Conservation (phyloP, 2,113 vertebrate genomes). For the Coturnix japonica region DNA sequence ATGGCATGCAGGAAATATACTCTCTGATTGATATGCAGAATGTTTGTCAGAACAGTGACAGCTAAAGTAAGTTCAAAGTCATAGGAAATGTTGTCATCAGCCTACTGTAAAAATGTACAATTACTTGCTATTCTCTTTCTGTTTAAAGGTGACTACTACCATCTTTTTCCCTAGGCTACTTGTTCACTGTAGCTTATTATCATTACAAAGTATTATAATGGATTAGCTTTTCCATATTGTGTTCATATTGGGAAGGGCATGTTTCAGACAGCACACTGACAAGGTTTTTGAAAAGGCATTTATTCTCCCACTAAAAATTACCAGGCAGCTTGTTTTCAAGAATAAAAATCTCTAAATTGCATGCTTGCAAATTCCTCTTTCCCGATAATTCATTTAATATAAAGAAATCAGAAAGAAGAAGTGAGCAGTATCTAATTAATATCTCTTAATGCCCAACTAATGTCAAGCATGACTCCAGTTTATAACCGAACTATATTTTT, state of each 20-base stretch:
- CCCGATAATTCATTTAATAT: constrained; percentile 71
- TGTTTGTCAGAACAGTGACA: constrained; percentile 72
- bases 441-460: constrained; percentile 77
- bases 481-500: constrained; percentile 79
- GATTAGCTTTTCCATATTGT: constrained; percentile 78
- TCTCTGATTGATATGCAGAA: constrained; percentile 74
- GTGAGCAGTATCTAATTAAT: constrained; percentile 77
- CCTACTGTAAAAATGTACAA: constrained; percentile 78
- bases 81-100: constrained; percentile 76
- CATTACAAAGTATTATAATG: constrained; percentile 78
- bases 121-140: constrained; percentile 76
- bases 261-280: constrained; percentile 73
- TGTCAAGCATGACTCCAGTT: constrained; percentile 76
- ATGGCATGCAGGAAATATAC: constrained; percentile 66
- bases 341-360: constrained; percentile 74
- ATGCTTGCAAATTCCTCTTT: constrained; percentile 69
- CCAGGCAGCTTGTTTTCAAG: constrained; percentile 68
- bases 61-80: constrained; percentile 81
- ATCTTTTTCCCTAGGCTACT: constrained; percentile 78
- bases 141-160: constrained; percentile 77
- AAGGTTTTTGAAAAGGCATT: constrained; percentile 68
- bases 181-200: constrained; percentile 78
- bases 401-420: constrained; percentile 61
- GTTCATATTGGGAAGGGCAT: constrained; percentile 67
- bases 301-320: constrained; percentile 72